Evolutionary conservation across 2,888 invertebrate genomes (phyloP), one percentile per base, ranked within the genome.

Genomic region (Dryocosmus kuriphilus): DNA sequence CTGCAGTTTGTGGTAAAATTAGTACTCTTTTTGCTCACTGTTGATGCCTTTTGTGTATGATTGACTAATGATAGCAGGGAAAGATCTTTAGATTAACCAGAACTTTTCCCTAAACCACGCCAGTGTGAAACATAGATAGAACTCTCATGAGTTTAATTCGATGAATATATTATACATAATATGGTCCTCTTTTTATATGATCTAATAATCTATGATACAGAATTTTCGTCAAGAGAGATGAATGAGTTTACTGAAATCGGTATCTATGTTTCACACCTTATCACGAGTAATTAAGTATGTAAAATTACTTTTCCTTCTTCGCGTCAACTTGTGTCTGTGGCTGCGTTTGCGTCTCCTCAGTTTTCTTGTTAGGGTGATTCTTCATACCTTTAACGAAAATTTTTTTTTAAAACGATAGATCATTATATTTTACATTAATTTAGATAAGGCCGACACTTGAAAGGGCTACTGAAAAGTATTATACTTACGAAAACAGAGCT

Each of bases 401-500:
- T 80, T 78, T 38, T 75, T 75, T 76, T 32, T 67, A 16, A 61
- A n/a, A 73, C 7, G 6, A n/a, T 62, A 63, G 16, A 61, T 24
- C 79, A 57, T 55, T n/a, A 63, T 73, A 67, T 57, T 16, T 16
- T 14, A 41, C 1, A 35, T 35, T 35, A 35, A n/a, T 38, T 14
- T 38, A 4, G 38, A 38, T 11, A 38, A 14, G 14, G 11, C 14
- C 3, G 14, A 3, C 38, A 38, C 3, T 14, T 38, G 2, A 38
- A 14, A 38, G 38, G 11, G 38, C 14, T 14, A 11, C 1, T 16
- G 5, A 41, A 16, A 16, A n/a, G 24, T 71, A 19, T 51, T 8
- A 32, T 82, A 95, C 96, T 95, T 92, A 98, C 97, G 95, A 96
- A 93, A 99, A 97, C 86, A 99, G 93, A 7, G 96, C 95, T 86